These are phyloP conservation scores for Dexiosoma caninum DNA, from an alignment of 2,888 invertebrate species.

Conservation along the genomic window DNA sequence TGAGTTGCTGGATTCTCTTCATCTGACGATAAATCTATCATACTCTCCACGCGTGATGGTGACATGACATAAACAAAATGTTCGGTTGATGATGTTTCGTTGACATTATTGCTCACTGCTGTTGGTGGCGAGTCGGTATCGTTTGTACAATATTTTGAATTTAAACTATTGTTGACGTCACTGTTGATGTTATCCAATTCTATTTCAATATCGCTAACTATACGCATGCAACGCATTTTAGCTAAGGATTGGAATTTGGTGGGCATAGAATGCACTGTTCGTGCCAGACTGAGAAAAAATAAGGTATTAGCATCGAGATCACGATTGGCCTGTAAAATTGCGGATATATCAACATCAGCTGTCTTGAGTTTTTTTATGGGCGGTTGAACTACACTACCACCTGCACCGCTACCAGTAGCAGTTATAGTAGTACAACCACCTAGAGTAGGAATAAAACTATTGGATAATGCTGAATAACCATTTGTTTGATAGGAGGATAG, in stretches of 20 bases:
- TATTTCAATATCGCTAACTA: constrained; percentile 76
- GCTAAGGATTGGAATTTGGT: constrained; percentile 76
- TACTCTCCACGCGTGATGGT: constrained; percentile 76
- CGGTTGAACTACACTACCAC: constrained; percentile 60
- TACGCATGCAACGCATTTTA: constrained; percentile 77
- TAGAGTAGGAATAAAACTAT: constrained; percentile 37
- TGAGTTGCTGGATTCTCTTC: constrained; percentile 71
- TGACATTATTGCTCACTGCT: constrained; percentile 65
- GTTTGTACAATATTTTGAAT: constrained; percentile 70
- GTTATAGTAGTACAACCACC: constrained; percentile 49
- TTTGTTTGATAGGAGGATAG: constrained; percentile 33
- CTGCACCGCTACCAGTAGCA: constrained; percentile 18
- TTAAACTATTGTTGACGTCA: constrained; percentile 64
- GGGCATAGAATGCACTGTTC: constrained; percentile 76
- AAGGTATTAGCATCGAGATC: constrained; percentile 76
- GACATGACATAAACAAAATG: constrained; percentile 78
- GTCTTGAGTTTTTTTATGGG: constrained; percentile 68
- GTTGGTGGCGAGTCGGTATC: constrained; percentile 72
- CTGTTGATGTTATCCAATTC: constrained; percentile 73
- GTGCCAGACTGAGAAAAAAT: constrained; percentile 75
- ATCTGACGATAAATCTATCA: constrained; percentile 77
- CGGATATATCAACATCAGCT: constrained; percentile 72
- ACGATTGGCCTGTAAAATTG: constrained; percentile 74
- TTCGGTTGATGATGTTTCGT: constrained; percentile 71
- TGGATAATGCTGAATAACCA: constrained; percentile 26